A percentile compares a stretch with the other conserved stretches of the same genome.
Evolutionary conservation across 2,797 vertebrate species (phyloP).

Genomic region (Picus viridis): DNA sequence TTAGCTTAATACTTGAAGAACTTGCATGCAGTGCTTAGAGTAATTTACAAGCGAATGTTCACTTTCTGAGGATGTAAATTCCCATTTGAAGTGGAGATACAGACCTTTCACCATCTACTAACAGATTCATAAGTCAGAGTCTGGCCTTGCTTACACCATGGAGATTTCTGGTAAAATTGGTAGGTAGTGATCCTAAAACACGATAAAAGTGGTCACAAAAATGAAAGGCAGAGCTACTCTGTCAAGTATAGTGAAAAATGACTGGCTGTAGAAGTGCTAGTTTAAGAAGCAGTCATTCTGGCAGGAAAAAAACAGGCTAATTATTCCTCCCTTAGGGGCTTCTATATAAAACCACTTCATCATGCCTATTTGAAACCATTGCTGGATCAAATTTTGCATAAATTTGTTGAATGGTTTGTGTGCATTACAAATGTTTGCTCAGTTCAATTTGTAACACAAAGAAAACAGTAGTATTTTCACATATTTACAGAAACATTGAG

Average conservation of each 20-base stretch:
- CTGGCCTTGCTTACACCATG: not conserved
- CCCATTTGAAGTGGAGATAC: not conserved
- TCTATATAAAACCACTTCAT: not conserved
- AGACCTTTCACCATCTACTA: not conserved
- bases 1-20: not conserved
- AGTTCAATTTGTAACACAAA: not conserved
- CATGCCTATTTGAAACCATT: not conserved
- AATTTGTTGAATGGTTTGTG: not conserved
- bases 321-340: not conserved
- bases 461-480: not conserved
- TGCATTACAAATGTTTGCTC: not conserved
- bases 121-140: not conserved
- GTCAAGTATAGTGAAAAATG: not conserved
- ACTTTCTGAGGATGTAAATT: not conserved
- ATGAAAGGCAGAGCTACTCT: not conserved
- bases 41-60: not conserved
- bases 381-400: not conserved
- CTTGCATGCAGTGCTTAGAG: not conserved
- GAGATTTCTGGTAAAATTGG: not conserved
- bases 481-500: not conserved
- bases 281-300: not conserved
- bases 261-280: not conserved
- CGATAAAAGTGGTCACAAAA: not conserved
- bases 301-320: not conserved
- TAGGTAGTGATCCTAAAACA: not conserved